phyloP scores from a whole-genome alignment of 2,888 invertebrate species.

The Dinocampus coccinellae region DNA sequence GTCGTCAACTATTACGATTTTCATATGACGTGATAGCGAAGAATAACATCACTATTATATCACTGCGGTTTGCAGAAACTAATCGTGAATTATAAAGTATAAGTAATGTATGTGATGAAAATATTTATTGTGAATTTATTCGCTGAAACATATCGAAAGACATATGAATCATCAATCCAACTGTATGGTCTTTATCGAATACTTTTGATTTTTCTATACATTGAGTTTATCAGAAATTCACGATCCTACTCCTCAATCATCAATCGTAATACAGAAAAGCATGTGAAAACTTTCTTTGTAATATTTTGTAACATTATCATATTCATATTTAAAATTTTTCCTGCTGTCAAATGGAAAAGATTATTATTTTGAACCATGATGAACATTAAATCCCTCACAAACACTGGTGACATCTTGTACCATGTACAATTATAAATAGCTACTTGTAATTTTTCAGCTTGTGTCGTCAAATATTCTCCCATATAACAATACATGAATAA shows the following conservation, averaged over 20 bases:
- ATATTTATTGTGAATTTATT: too few relatives aligned
- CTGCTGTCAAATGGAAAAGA: slow-evolving; percentile 34
- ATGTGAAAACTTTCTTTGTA: not conserved
- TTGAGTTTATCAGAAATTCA: not conserved
- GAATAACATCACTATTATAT: not conserved
- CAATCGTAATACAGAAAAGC: not conserved
- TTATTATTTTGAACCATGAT: not conserved
- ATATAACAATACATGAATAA: slow-evolving; percentile 37
- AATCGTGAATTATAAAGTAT: not conserved
- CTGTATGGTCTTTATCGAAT: too few relatives aligned
- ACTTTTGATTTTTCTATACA: too few relatives aligned
- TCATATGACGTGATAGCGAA: not conserved
- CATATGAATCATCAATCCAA: too few relatives aligned
- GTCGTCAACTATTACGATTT: not conserved
- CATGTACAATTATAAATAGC: slow-evolving; percentile 36
- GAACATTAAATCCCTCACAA: not conserved
- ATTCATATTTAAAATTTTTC: slow-evolving; percentile 5
- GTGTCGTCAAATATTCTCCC: slow-evolving; percentile 33
- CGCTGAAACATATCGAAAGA: too few relatives aligned
- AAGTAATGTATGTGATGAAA: too few relatives aligned
- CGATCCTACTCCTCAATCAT: not conserved
- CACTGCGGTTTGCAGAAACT: not conserved
- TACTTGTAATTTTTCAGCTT: slow-evolving; percentile 24
- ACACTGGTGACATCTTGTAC: slow-evolving; percentile 29
- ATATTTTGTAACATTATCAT: not conserved